A percentile compares a stretch with the other conserved stretches of the same genome.
Conservation (phyloP, 2,888 invertebrate genomes). For the Trichopoda pennipes region DNA sequence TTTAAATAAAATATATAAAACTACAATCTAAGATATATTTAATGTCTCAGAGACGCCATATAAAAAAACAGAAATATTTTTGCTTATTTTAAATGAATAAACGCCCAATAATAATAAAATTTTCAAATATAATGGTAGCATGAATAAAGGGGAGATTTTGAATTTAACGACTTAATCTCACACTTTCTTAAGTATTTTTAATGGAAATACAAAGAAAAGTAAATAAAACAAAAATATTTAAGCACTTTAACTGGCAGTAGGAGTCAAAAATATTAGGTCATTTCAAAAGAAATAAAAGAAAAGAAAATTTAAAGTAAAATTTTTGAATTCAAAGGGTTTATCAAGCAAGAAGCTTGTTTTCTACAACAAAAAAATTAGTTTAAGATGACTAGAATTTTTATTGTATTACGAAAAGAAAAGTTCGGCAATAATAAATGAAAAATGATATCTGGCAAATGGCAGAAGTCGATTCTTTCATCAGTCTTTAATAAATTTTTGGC, state of each 20-base stretch:
- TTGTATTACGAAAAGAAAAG: too few species aligned
- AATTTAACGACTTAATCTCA: conserved; percentile 44
- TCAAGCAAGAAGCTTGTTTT: too few species aligned
- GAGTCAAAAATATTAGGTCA: conserved; percentile 30
- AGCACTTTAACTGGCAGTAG: neutral
- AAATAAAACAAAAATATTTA: neutral
- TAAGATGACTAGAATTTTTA: too few species aligned
- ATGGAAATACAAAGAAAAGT: neutral
- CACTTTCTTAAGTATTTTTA: neutral
- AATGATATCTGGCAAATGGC: too few species aligned
- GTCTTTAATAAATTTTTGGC: too few species aligned
- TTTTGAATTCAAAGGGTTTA: too few species aligned
- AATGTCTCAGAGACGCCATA: conserved; percentile 46
- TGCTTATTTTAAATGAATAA: conserved; percentile 16
- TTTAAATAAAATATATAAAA: neutral
- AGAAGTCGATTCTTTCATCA: too few species aligned
- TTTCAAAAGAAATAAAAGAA: conserved; percentile 40
- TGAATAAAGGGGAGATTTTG: conserved; percentile 37
- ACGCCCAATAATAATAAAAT: conserved; percentile 56
- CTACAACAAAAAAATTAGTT: too few species aligned
- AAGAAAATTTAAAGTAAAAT: too few species aligned
- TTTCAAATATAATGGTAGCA: conserved; percentile 18
- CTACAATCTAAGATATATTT: conserved; percentile 9
- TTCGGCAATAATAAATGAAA: too few species aligned
- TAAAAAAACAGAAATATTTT: conserved; percentile 25